Evolutionary conservation across 2,113 vertebrate species (phyloP).

Genomic region (Phyllostomus discolor): DNA sequence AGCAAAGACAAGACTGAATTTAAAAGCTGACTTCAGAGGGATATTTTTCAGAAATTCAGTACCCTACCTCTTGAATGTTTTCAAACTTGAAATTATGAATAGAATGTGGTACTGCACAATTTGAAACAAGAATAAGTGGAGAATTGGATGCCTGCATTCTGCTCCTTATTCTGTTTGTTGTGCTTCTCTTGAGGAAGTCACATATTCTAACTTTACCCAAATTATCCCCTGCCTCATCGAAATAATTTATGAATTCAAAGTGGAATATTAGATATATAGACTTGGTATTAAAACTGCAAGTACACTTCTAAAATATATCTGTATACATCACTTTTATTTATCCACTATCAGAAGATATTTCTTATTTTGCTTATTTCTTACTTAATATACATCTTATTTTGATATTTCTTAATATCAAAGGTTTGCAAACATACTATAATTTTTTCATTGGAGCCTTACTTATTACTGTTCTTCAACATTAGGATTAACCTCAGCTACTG

Average conservation of each 20-base stretch:
- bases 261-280: neutral
- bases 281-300: neutral
- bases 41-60: neutral
- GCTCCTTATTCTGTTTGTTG: neutral
- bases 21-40: neutral
- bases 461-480: neutral
- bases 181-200: neutral
- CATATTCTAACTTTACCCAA: neutral
- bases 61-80: neutral
- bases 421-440: neutral
- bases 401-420: neutral
- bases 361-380: no score
- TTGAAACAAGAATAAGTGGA: neutral
- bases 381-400: neutral
- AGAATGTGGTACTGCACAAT: neutral
- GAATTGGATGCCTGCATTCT: neutral
- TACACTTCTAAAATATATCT: neutral
- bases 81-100: neutral
- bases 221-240: neutral
- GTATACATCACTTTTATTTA: neutral
- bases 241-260: neutral
- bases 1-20: neutral
- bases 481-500: neutral
- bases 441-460: neutral
- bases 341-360: no score